Evolutionary conservation across 2,888 invertebrate species (phyloP), one percentile per base, ranked within the genome.

Genomic region (Metallyticus violacea): DNA sequence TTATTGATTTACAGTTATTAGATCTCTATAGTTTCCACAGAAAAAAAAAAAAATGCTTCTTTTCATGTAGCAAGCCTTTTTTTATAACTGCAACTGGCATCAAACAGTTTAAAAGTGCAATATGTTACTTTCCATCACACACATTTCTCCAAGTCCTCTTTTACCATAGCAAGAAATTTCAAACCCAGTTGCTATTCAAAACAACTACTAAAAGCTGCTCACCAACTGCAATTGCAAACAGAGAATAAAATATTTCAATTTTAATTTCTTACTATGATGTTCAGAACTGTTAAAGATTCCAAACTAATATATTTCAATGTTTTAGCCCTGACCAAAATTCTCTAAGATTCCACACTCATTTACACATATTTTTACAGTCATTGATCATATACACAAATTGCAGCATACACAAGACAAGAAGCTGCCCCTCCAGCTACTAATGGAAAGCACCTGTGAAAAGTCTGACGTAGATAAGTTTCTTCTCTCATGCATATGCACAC

Each of bases 361-460:
- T 79, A 85, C 79, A 62, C 82, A 6, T 22, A 27, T 29, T 28
- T 28, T 27, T 27, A 81, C 25, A 81, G 7, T 9, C 76, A 62
- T 7, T 7, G 7, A 62, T 26, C 22, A 62, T 62, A 62, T 62
- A 62, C 40, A 62, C 40, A 62, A 22, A 62, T 62, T 62, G 40
- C 15, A 79, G 79, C 26, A 79, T 28, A 26, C 22, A 79, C 26
- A 79, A 82, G 25, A 82, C 85, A 79, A 22, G 15, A 9, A 78
- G 76, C n/a, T 27, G 81, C 85, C 26, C 79, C 79, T 83, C 82
- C 78, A 30, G 28, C 79, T 84, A 30, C 79, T 27, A 79, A 84
- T 79, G 79, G 84, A 86, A 84, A 86, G 86, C 86, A 86, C 86
- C 86, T 84, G 83, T 83, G 25, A 86, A n/a, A 85, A 76, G 78